A percentile compares a stretch with the other conserved stretches of the same genome.
phyloP scores from a whole-genome alignment of 2,888 invertebrate species.

The Timema cristinae region DNA sequence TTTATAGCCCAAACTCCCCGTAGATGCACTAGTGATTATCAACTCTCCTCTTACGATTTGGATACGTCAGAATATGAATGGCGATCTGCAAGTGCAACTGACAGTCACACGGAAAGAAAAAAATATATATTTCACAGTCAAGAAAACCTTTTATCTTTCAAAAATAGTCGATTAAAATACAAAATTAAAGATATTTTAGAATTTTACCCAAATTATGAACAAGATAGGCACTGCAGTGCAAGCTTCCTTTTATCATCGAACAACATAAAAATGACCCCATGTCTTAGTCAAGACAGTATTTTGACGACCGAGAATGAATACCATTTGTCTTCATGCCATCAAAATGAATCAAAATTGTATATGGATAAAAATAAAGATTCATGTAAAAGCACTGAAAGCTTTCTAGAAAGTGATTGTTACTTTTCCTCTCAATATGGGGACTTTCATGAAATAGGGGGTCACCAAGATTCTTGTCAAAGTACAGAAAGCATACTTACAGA shows the following conservation, averaged over 20 bases:
- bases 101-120: conserved; percentile 25
- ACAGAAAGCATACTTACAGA: conserved; percentile 77
- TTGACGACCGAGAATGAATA: conserved; percentile 65
- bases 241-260: conserved; percentile 72
- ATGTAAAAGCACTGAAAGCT: conserved; percentile 71
- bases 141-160: conserved; percentile 42
- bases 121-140: conserved; percentile 38
- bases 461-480: conserved; percentile 48
- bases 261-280: conserved; percentile 56
- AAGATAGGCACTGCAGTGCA: conserved; percentile 57
- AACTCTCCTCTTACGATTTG: conserved; percentile 56
- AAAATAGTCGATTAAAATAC: conserved; percentile 28
- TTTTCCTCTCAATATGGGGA: conserved; percentile 13
- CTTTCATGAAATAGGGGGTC: conserved; percentile 5
- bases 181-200: conserved; percentile 42
- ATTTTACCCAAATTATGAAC: conserved; percentile 40
- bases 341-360: conserved; percentile 11
- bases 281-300: conserved; percentile 72
- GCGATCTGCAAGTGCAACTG: conserved; percentile 23
- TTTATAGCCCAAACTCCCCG: conserved; percentile 49
- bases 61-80: conserved; percentile 39
- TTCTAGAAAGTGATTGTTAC: conserved; percentile 52
- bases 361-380: conserved; percentile 46
- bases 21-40: conserved; percentile 72
- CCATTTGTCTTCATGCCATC: conserved; percentile 1